These are phyloP conservation scores for Sciaenops ocellatus DNA, from an alignment of 2,797 vertebrate species.

Conservation along the genomic window DNA sequence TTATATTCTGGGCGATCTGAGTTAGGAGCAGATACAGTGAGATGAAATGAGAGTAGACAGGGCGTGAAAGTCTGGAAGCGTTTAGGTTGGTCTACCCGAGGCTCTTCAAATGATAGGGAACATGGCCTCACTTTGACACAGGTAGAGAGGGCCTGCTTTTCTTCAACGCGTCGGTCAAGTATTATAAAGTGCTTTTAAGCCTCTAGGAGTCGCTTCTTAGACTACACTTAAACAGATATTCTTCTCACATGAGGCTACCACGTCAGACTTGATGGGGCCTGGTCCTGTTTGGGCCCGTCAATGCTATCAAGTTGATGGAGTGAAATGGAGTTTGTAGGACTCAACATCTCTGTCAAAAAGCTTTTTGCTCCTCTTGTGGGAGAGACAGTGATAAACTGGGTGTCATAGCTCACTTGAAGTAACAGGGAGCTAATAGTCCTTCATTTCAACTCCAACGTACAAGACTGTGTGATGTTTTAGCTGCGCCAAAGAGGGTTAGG, in stretches of 20 bases:
- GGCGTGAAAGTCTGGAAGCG: slow-evolving; percentile 73
- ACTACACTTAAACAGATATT: slow-evolving; percentile 27
- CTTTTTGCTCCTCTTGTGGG: slow-evolving; percentile 6
- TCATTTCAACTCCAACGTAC: slow-evolving; percentile 1
- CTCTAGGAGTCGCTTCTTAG: slow-evolving; percentile 43
- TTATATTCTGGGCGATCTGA: slow-evolving; percentile 37
- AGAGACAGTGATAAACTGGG: slow-evolving; percentile 48
- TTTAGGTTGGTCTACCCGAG: slow-evolving; percentile 65
- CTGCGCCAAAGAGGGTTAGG: not conserved
- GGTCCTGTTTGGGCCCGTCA: slow-evolving; percentile 54
- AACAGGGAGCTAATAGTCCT: slow-evolving; percentile 24
- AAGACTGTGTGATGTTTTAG: slow-evolving; percentile 1
- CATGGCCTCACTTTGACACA: slow-evolving; percentile 60
- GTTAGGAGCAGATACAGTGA: slow-evolving; percentile 51
- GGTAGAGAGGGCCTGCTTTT: slow-evolving; percentile 63
- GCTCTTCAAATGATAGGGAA: slow-evolving; percentile 50
- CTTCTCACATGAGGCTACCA: slow-evolving; percentile 32
- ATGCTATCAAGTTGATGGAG: slow-evolving; percentile 58
- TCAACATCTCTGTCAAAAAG: slow-evolving; percentile 35
- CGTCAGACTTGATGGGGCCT: slow-evolving; percentile 56
- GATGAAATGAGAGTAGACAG: slow-evolving; percentile 69
- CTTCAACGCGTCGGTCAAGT: slow-evolving; percentile 49
- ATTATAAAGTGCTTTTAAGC: slow-evolving; percentile 48
- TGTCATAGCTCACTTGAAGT: slow-evolving; percentile 28
- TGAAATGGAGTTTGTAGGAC: slow-evolving; percentile 46